Conservation (phyloP, 2,113 vertebrate species). For the Neomonachus schauinslandi region DNA sequence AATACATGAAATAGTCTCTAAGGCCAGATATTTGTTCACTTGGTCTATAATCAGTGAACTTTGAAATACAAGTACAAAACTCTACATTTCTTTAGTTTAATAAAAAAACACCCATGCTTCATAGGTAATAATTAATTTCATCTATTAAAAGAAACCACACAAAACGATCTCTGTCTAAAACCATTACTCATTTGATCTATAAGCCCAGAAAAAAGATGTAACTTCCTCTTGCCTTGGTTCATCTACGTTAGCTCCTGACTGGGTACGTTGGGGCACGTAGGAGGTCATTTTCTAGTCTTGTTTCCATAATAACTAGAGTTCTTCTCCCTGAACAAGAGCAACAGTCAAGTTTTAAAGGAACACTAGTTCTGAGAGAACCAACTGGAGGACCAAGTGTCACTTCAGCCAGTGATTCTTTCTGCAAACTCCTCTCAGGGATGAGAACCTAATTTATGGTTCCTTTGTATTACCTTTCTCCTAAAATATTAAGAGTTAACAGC, state of each 20-base stretch:
- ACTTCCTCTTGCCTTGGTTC: neutral
- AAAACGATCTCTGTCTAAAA: neutral
- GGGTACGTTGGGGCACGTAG: neutral
- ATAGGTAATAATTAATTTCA: neutral
- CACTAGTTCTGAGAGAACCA: neutral
- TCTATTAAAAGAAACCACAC: neutral
- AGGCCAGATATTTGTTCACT: neutral
- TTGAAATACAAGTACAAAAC: neutral
- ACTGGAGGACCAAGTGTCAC: neutral
- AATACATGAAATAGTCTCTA: neutral
- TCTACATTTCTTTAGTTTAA: neutral
- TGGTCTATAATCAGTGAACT: neutral
- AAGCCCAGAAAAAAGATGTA: conserved; percentile 27
- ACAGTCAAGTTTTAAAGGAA: neutral
- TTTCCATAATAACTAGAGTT: neutral
- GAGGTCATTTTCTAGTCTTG: neutral
- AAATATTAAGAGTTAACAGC: neutral
- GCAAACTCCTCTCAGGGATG: neutral
- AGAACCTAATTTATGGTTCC: neutral
- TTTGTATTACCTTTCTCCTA: neutral
- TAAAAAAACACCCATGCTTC: neutral
- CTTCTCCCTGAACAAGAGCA: neutral
- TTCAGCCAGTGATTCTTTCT: neutral
- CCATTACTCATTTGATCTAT: neutral
- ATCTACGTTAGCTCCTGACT: neutral